Base-by-base conservation (phyloP, 2,113 vertebrate genomes). In the Pantherophis guttatus region DNA sequence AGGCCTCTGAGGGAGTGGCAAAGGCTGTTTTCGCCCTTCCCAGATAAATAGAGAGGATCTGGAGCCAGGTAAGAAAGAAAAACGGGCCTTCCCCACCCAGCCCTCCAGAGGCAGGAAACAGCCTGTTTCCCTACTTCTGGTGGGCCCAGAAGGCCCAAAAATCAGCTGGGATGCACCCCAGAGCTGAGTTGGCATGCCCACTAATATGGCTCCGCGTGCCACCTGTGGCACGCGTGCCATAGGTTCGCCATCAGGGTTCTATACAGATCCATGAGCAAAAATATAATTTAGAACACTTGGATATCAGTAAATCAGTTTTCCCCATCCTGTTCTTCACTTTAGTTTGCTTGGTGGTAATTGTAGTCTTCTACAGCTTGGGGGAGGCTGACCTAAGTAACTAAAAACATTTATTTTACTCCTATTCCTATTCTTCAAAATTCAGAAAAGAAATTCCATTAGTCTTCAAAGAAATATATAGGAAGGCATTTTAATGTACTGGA, bases 261-360 rank as follows among this genome's bases (percentile, higher is more conserved):
- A 52, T 75, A 9, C 17, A 81, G 87, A 90, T 92, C 62, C 59
- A 4, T 90, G 93, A 62, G 8, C 13, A 33, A 24, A 65, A 86
- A 93, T 5, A 39, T 89, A 52, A 91, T 94, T 95, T 93, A 8
- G 3, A 50, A 95, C 93, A 75, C 87, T 1, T 62, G 58, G 3
- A 59, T 24, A 59, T 92, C 90, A 39, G 86, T 24, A 81, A 39
- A 81, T 81, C 75, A 39, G 17, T 81, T 33, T 39, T 81, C 33
- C 70, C 17, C n/a, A 21, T 9, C 17, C 75, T 39, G 33, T 44
- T 81, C 75, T 39, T 39, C 75, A 9, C 8, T 81, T 39, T 44
- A 81, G 75, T 81, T 81, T 21, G 7, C 75, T 39, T 81, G 75
- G 7, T 21, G 75, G 6, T 39, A 81, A 81, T 9, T 81, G 75